phyloP scores from a whole-genome alignment of 1,140 invertebrate genomes.

The Drosophila gunungcola region DNA sequence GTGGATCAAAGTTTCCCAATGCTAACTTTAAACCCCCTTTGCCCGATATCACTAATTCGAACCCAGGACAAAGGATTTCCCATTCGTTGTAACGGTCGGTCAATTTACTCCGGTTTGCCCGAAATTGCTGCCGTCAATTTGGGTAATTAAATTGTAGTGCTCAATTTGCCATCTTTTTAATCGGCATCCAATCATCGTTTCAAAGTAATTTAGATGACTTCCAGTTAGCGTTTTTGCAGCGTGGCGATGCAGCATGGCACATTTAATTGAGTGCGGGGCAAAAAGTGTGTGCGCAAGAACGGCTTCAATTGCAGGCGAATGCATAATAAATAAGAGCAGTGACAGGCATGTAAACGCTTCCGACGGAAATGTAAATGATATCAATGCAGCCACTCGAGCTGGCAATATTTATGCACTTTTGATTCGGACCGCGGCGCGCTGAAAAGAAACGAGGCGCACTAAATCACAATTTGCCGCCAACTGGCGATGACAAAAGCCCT shows the following conservation, averaged over 20 bases:
- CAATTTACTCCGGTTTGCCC: constrained; percentile 39
- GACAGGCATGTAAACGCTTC: constrained; percentile 56
- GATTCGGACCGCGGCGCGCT: constrained; percentile 28
- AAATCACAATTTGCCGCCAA: constrained; percentile 49
- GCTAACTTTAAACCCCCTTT: background rate
- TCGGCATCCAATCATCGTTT: constrained; percentile 43
- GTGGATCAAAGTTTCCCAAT: background rate
- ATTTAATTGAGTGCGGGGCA: constrained; percentile 2
- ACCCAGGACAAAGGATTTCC: background rate
- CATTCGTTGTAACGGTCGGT: constrained; percentile 8
- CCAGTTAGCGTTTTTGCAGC: constrained; percentile 41
- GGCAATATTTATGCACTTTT: constrained; percentile 62
- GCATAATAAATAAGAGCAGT: constrained; percentile 46
- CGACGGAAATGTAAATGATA: constrained; percentile 60
- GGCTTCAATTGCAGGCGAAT: constrained; percentile 32
- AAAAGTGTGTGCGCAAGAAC: constrained; percentile 6
- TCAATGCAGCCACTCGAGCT: constrained; percentile 37
- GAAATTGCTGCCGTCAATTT: constrained; percentile 64
- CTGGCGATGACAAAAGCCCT: constrained; percentile 39
- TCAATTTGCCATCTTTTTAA: constrained; percentile 63
- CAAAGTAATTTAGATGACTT: constrained; percentile 58
- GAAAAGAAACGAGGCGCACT: constrained; percentile 24
- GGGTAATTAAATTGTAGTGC: constrained; percentile 76
- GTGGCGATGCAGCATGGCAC: background rate
- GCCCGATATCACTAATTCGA: constrained; percentile 34